A percentile compares a stretch with the other conserved stretches of the same genome.
Conservation (phyloP, 2,113 vertebrate species). For the Tamias sibiricus region DNA sequence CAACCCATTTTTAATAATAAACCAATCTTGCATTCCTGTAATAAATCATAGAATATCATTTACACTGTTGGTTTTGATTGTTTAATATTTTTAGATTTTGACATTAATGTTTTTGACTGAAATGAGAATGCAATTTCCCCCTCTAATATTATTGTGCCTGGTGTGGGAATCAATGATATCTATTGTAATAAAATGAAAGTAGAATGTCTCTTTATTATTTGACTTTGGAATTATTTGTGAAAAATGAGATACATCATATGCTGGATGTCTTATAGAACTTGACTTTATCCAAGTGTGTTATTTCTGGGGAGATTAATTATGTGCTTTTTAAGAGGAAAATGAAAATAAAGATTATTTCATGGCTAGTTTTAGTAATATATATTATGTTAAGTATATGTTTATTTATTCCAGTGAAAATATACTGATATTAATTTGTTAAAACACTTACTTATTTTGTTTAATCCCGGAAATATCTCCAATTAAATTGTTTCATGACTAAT, state of each 20-base stretch:
- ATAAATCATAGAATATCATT: conserved; percentile 12
- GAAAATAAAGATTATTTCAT: background rate
- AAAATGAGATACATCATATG: background rate
- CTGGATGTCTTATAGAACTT: background rate
- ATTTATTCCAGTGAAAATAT: background rate
- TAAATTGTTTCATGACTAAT: background rate
- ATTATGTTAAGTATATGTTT: background rate
- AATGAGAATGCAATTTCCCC: background rate
- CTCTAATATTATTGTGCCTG: background rate
- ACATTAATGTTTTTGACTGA: conserved; percentile 1
- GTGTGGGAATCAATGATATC: background rate
- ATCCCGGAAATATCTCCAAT: background rate
- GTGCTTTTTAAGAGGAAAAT: background rate
- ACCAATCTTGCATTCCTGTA: background rate
- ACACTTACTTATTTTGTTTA: background rate
- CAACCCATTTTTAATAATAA: conserved; percentile 22
- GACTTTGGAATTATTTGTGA: background rate
- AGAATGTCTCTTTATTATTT: background rate
- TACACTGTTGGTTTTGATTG: background rate
- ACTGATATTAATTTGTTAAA: background rate
- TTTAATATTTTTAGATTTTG: background rate
- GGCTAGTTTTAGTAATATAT: background rate
- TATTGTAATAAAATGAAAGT: background rate
- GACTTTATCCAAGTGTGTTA: background rate
- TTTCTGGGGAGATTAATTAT: background rate